Evolutionary conservation across 2,797 vertebrate genomes (phyloP), one percentile per base, ranked within the genome.

Genomic region (Carduelis carduelis): DNA sequence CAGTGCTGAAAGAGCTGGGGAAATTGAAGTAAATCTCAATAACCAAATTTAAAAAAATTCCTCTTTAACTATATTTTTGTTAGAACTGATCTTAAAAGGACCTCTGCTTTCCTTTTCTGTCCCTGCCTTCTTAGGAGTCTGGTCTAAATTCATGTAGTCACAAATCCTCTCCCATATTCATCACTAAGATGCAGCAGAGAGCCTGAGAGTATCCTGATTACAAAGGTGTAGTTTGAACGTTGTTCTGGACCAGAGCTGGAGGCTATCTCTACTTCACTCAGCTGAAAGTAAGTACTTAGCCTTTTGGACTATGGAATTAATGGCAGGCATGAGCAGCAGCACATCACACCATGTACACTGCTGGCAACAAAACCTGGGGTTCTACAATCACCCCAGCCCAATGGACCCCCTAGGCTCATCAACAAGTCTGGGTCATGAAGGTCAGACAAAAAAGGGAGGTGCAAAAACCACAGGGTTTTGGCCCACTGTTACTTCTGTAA

Each of bases 281-380:
- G 43, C 57, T 71, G 70, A 83, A 90, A 95, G 57, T 34, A 68
- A 83, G 30, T 64, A 86, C 83, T 71, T 68, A 69, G 89, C 35
- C 90, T 95, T 84, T 95, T 93, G 92, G 89, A 92, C 86, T 90
- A 57, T 72, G 70, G 83, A 96, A 90, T 87, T 90, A 89, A 81
- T 92, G 65, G 79, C 83, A 93, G 76, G 47, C 52, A 83, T 2
- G 50, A 90, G 63, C 53, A 87, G 90, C 74, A 79, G 66, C n/a
- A 63, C 81, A 76, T 87, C 86, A 46, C 50, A 60, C 56, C 35
- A 27, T 17, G 41, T 28, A 30, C 0, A 14, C 59, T 88, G 53
- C 92, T 89, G 50, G 83, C 74, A 60, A 61, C 6, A 7, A 34
- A 69, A 55, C 20, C 39, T n/a, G 2, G 75, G 53, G 32, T 81